A percentile compares a stretch with the other conserved stretches of the same genome.
Evolutionary conservation across 64 coral and sea anemone species (phyloP).

Genomic region (Actinia equina): DNA sequence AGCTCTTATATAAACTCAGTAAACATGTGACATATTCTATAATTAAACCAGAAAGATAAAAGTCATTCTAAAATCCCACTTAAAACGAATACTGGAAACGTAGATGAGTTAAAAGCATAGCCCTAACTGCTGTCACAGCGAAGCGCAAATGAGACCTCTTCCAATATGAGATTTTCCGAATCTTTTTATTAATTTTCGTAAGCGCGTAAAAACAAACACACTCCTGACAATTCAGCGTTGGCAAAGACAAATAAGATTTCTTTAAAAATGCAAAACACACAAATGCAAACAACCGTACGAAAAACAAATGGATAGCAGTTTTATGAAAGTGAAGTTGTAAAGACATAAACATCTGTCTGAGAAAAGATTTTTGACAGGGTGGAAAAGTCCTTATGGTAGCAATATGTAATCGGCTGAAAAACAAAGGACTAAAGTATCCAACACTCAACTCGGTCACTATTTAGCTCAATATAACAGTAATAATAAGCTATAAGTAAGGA

Average conservation of each 20-base stretch:
- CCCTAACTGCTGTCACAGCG: conserved; percentile 21
- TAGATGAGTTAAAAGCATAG: conserved; percentile 41
- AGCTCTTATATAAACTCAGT: conserved; percentile 41
- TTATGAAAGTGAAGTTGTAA: conserved; percentile 22
- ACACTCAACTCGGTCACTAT: conserved; percentile 20
- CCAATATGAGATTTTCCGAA: conserved; percentile 23
- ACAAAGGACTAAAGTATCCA: conserved; percentile 28
- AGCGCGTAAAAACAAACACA: conserved; percentile 28
- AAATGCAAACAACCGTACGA: conserved; percentile 5
- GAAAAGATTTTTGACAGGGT: conserved; percentile 22
- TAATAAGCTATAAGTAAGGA: conserved; percentile 33
- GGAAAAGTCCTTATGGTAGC: conserved; percentile 27
- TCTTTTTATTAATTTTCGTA: conserved; percentile 40
- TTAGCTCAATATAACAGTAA: conserved; percentile 26
- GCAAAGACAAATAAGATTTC: conserved; percentile 36
- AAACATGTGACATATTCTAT: conserved; percentile 40
- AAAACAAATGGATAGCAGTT: conserved; percentile 35
- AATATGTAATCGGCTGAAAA: conserved; percentile 25
- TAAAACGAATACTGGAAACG: conserved; percentile 27
- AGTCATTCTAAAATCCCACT: conserved; percentile 40
- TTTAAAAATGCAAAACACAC: conserved; percentile 47
- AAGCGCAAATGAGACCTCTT: conserved; percentile 30
- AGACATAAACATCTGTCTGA: conserved; percentile 31
- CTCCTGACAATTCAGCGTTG: conserved; percentile 19
- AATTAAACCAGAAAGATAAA: conserved; percentile 44